Conservation (phyloP, 2,113 vertebrate species). For the Bolborhynchus lineola region DNA sequence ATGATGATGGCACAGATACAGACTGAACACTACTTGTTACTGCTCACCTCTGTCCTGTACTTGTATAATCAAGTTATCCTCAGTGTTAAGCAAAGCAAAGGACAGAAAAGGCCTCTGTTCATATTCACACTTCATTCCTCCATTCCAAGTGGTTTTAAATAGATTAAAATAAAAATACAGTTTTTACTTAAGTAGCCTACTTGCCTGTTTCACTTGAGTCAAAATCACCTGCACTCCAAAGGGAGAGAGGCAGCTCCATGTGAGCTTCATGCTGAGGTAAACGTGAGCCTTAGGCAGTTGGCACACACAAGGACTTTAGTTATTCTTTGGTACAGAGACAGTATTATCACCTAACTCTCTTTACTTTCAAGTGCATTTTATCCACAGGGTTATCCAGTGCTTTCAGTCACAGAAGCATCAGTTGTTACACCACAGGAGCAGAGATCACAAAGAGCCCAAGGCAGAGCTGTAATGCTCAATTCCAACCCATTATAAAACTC, state of each 20-base stretch:
- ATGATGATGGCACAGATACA: conserved; percentile 26
- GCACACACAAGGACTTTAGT: neutral
- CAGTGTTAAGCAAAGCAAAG: neutral
- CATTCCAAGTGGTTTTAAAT: neutral
- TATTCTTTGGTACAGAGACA: neutral
- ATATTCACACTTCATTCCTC: neutral
- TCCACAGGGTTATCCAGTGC: neutral
- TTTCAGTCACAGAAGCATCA: neutral
- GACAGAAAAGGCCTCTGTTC: neutral
- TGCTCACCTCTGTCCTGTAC: neutral
- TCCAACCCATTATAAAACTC: conserved; percentile 15
- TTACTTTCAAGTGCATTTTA: neutral
- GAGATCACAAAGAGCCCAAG: neutral
- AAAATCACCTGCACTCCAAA: neutral
- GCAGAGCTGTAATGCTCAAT: neutral
- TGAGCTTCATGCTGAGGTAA: neutral
- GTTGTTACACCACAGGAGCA: neutral
- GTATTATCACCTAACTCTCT: neutral
- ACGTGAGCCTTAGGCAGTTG: neutral
- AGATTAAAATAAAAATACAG: neutral
- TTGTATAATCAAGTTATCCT: neutral
- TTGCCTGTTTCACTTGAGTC: neutral
- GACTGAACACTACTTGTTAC: conserved; percentile 33
- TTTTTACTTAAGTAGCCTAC: neutral
- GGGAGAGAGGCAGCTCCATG: neutral